Percentiles rank a stretch among this genome's conserved stretches.
These are phyloP conservation scores for Takifugu rubripes DNA, from an alignment of 2,797 vertebrate genomes.

Conservation along the genomic window DNA sequence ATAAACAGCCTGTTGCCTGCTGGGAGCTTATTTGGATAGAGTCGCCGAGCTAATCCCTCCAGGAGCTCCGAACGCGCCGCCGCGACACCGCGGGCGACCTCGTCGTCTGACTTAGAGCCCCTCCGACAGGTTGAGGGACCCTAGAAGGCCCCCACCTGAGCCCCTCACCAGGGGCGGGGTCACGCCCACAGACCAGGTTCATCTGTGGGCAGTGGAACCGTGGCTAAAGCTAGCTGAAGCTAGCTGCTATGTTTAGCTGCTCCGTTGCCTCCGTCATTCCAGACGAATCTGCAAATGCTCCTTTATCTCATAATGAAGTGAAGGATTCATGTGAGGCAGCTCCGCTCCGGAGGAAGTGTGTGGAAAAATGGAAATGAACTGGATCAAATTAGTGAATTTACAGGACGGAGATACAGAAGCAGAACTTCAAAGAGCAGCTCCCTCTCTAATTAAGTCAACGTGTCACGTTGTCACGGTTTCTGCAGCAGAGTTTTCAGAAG, in stretches of 20 bases:
- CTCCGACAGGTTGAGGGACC: background rate
- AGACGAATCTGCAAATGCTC: no score
- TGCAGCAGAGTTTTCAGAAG: background rate
- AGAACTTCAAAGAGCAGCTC: constrained; percentile 14
- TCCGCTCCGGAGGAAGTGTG: constrained; percentile 8
- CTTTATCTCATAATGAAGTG: background rate
- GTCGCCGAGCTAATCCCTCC: constrained; percentile 36
- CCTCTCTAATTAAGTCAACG: constrained; percentile 18
- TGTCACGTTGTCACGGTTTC: constrained; percentile 8
- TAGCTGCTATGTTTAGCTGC: no score
- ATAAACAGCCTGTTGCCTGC: constrained; percentile 57
- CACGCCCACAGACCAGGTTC: no score
- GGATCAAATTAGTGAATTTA: constrained; percentile 13
- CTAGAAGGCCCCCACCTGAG: background rate
- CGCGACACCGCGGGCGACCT: background rate
- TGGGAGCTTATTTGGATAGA: constrained; percentile 54
- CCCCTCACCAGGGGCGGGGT: background rate
- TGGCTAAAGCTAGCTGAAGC: no score
- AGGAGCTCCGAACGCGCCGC: background rate
- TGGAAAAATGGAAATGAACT: no score
- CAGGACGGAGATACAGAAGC: constrained; percentile 1
- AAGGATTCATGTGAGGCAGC: constrained; percentile 44
- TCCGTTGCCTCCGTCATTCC: no score
- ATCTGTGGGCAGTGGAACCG: no score
- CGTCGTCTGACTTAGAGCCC: background rate